A percentile compares a stretch with the other conserved stretches of the same genome.
phyloP scores from a whole-genome alignment of 2,888 invertebrate species.

The Apamea anceps region DNA sequence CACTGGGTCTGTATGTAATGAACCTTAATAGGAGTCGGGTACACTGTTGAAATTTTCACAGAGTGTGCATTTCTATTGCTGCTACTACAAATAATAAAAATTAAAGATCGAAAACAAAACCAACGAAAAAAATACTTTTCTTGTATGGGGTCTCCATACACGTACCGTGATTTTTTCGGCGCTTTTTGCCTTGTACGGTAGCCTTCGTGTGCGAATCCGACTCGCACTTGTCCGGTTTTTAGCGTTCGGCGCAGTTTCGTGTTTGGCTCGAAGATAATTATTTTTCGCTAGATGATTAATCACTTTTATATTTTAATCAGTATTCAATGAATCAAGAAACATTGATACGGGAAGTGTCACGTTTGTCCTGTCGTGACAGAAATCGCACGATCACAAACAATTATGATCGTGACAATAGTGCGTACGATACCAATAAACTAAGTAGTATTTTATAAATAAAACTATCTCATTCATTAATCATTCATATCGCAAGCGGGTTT shows the following conservation, averaged over 20 bases:
- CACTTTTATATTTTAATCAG: slow-evolving; percentile 7
- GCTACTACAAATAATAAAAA: not conserved
- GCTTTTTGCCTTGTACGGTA: not conserved
- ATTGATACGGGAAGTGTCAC: slow-evolving; percentile 51
- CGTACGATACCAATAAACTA: slow-evolving; percentile 34
- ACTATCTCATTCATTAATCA: slow-evolving; percentile 39
- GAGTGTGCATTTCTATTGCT: not conserved
- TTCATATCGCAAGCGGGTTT: slow-evolving; percentile 51
- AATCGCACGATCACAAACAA: slow-evolving; percentile 59
- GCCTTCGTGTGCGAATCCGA: not conserved
- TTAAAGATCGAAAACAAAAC: too few relatives aligned
- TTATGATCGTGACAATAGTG: slow-evolving; percentile 57
- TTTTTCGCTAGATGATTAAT: slow-evolving; percentile 8
- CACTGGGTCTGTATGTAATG: not conserved
- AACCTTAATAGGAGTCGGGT: not conserved
- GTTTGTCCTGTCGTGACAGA: slow-evolving; percentile 55
- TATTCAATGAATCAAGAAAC: slow-evolving; percentile 45
- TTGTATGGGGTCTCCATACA: too few relatives aligned
- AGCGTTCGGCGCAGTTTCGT: too few relatives aligned
- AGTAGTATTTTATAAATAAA: slow-evolving; percentile 34
- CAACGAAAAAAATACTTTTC: too few relatives aligned
- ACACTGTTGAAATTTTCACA: not conserved
- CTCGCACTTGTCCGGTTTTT: not conserved
- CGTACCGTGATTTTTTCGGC: not conserved
- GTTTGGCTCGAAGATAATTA: not conserved